phyloP scores from a whole-genome alignment of 2,113 vertebrate genomes.

The Prionailurus bengalensis region DNA sequence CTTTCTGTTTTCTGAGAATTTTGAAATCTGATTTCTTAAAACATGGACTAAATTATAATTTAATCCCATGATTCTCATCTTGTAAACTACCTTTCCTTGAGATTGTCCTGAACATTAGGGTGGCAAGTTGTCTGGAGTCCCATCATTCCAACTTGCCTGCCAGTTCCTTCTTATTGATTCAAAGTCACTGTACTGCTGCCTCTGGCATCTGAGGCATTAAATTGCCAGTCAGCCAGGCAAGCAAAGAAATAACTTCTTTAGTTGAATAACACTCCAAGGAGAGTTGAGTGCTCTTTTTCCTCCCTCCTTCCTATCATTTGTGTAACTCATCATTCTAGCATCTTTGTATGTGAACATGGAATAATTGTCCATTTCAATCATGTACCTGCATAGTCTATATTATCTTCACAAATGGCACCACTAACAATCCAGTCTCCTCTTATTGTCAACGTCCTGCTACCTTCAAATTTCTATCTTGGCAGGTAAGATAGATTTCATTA shows the following conservation, averaged over 20 bases:
- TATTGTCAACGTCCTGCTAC: neutral
- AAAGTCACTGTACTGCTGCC: neutral
- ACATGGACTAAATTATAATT: neutral
- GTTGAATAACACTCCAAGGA: neutral
- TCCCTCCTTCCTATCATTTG: neutral
- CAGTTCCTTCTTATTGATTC: neutral
- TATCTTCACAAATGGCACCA: neutral
- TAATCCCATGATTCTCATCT: neutral
- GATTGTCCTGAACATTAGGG: neutral
- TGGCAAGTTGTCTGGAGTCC: neutral
- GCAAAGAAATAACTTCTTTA: neutral
- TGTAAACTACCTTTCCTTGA: neutral
- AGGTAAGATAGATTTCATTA: conserved; percentile 1
- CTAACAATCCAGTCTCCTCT: neutral
- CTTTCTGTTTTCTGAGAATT: conserved; percentile 16
- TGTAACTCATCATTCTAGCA: neutral
- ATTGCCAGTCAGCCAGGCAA: neutral
- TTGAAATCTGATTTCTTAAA: neutral
- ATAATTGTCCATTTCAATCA: conserved; percentile 4
- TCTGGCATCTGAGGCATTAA: neutral
- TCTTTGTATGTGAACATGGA: neutral
- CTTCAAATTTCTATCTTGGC: neutral
- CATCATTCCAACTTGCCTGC: neutral
- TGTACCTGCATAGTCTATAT: neutral
- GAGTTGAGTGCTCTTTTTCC: neutral